phyloP scores from a whole-genome alignment of 2,797 vertebrate species.

The Pseudocheirus occidentalis region DNA sequence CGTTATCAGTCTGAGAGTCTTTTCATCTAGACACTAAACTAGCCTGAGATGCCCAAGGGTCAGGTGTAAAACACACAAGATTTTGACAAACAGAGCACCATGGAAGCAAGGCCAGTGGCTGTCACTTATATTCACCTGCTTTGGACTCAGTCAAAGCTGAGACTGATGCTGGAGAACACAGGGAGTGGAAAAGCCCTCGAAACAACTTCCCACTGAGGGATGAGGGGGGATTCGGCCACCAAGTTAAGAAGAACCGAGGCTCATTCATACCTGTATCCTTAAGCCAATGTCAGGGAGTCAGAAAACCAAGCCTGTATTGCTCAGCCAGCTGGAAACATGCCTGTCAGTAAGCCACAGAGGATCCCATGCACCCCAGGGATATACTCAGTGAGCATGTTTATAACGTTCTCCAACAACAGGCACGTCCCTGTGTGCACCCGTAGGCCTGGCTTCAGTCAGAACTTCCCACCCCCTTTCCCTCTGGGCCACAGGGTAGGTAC shows the following conservation, averaged over 20 bases:
- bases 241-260: not conserved
- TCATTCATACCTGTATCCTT: not conserved
- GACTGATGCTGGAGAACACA: not conserved
- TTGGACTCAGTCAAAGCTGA: not conserved
- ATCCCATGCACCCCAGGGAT: not conserved
- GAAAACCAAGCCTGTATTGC: not conserved
- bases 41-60: not conserved
- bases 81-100: not conserved
- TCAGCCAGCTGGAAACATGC: not conserved
- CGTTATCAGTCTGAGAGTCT: not conserved
- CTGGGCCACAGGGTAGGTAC: conserved; percentile 1
- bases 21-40: not conserved
- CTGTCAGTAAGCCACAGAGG: not conserved
- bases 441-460: not conserved
- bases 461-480: not conserved
- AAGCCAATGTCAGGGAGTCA: not conserved
- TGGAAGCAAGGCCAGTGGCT: not conserved
- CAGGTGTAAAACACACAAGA: not conserved
- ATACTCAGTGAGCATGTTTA: not conserved
- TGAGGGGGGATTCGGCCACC: not conserved
- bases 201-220: not conserved
- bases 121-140: not conserved
- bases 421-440: not conserved
- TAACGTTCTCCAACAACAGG: not conserved
- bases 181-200: not conserved